These are phyloP conservation scores for Apodemus sylvaticus DNA, from an alignment of 2,113 vertebrate species.

Conservation along the genomic window DNA sequence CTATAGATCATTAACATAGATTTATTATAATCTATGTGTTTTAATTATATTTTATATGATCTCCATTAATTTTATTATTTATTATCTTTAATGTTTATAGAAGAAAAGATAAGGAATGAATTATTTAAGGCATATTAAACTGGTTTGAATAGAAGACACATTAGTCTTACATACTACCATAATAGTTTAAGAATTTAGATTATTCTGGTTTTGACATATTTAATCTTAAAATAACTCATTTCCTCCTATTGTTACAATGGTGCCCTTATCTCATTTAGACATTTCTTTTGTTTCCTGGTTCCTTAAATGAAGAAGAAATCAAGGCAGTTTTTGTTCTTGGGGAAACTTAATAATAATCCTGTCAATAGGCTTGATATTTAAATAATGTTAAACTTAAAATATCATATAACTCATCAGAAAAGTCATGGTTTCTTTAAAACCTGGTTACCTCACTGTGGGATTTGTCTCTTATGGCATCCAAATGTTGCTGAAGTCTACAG, in stretches of 20 bases:
- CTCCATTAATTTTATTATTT: no score
- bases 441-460: not conserved
- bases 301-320: not conserved
- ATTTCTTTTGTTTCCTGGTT: not conserved
- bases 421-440: not conserved
- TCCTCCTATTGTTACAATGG: not conserved
- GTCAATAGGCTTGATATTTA: not conserved
- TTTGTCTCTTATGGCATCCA: not conserved
- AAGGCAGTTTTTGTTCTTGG: no score
- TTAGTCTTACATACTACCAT: no score
- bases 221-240: not conserved
- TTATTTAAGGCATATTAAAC: no score
- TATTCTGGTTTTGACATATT: not conserved
- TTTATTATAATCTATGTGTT: no score
- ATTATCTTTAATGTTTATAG: no score
- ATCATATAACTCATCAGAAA: not conserved
- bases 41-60: no score
- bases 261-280: not conserved
- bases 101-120: no score
- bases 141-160: no score
- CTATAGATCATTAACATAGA: no score
- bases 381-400: not conserved
- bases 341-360: not conserved
- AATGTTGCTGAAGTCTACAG: not conserved
- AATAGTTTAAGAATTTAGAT: no score